Evolutionary conservation across 2,113 vertebrate genomes (phyloP).

Genomic region (Apodemus sylvaticus): DNA sequence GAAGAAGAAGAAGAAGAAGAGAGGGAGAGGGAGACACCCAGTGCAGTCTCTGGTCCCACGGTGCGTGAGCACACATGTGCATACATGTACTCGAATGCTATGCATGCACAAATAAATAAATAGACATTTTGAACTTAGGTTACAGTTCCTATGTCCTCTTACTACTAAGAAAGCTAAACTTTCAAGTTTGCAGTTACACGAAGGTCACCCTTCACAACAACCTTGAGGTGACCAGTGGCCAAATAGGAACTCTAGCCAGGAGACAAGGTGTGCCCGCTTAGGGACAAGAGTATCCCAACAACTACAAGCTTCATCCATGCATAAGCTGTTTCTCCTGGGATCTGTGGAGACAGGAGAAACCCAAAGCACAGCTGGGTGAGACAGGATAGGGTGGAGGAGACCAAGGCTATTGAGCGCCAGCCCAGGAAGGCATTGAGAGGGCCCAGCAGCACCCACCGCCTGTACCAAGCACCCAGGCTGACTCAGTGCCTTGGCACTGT

Average conservation of each 20-base stretch:
- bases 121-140: background rate
- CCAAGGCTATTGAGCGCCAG: accelerated
- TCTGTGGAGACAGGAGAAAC: accelerated
- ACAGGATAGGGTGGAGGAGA: background rate
- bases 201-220: background rate
- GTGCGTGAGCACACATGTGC: background rate
- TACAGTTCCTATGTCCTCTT: too few relatives aligned
- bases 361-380: accelerated
- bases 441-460: background rate
- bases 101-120: background rate
- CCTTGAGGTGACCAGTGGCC: conserved; percentile 69
- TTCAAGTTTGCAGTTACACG: background rate
- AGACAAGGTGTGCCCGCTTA: background rate
- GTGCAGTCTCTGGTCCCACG: background rate
- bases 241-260: background rate
- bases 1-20: background rate
- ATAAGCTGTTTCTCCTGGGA: background rate
- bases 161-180: conserved; percentile 45
- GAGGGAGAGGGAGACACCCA: background rate
- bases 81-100: background rate
- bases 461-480: background rate
- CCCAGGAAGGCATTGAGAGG: background rate
- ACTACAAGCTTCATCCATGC: background rate
- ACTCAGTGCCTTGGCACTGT: background rate
- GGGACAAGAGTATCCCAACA: background rate